phyloP scores from a whole-genome alignment of 2,113 vertebrate genomes.

The Lagenorhynchus albirostris region DNA sequence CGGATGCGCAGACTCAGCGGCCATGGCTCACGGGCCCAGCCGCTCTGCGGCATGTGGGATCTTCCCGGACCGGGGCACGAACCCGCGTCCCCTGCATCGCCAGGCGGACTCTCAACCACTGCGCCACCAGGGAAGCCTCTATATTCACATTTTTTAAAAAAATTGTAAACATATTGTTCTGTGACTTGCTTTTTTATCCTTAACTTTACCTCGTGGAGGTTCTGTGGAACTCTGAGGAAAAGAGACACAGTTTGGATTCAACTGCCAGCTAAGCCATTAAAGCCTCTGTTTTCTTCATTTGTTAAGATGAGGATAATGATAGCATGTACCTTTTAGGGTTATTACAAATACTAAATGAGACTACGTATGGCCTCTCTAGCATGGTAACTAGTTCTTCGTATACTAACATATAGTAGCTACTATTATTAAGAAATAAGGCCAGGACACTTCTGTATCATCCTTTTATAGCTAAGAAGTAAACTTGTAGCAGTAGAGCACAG shows the following conservation, averaged over 20 bases:
- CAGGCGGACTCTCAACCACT: no score
- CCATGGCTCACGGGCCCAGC: no score
- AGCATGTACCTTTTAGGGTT: not conserved
- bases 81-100: no score
- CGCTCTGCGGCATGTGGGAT: no score
- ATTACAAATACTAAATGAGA: not conserved
- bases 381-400: not conserved
- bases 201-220: not conserved
- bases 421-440: not conserved
- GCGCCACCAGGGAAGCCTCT: no score
- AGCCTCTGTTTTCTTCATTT: slow-evolving; percentile 10
- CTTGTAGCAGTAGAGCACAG: not conserved
- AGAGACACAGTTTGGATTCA: slow-evolving; percentile 1
- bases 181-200: not conserved
- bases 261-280: not conserved
- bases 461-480: not conserved
- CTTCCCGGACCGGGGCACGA: no score
- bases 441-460: not conserved
- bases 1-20: no score
- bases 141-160: not conserved
- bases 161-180: not conserved
- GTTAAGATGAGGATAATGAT: not conserved
- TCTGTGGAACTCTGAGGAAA: not conserved
- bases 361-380: not conserved
- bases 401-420: not conserved